Evolutionary conservation across 2,888 invertebrate species (phyloP).

Genomic region (Rhopalosiphum nymphaeae): DNA sequence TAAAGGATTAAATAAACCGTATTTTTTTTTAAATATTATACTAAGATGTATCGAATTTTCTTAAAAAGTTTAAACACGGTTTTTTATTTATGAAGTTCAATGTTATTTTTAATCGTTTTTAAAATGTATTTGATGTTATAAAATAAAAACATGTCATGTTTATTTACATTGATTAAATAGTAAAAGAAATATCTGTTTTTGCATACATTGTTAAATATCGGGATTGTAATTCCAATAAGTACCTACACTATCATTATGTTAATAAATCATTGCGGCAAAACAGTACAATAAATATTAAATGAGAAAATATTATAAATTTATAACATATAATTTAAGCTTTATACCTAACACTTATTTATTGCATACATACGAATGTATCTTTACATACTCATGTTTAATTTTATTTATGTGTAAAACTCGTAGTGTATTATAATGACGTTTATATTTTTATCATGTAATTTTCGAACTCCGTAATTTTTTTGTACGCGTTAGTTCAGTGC

Average conservation of each 20-base stretch:
- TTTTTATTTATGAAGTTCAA: not conserved
- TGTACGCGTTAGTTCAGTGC: not conserved
- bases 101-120: not conserved
- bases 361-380: not conserved
- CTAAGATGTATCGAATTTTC: not conserved
- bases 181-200: not conserved
- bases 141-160: not conserved
- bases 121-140: not conserved
- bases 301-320: not conserved
- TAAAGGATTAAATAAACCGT: not conserved
- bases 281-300: slow-evolving; percentile 31
- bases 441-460: slow-evolving; percentile 12
- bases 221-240: not conserved
- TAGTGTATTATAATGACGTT: not conserved
- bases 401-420: not conserved
- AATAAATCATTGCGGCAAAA: slow-evolving; percentile 10
- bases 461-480: not conserved
- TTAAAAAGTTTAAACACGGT: not conserved
- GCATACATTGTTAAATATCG: not conserved
- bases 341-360: not conserved
- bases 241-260: not conserved
- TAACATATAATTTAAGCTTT: slow-evolving; percentile 8
- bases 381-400: not conserved
- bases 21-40: not conserved
- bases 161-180: not conserved